Conservation (phyloP, 2,888 invertebrate genomes). For the Pogonocherus hispidulus region DNA sequence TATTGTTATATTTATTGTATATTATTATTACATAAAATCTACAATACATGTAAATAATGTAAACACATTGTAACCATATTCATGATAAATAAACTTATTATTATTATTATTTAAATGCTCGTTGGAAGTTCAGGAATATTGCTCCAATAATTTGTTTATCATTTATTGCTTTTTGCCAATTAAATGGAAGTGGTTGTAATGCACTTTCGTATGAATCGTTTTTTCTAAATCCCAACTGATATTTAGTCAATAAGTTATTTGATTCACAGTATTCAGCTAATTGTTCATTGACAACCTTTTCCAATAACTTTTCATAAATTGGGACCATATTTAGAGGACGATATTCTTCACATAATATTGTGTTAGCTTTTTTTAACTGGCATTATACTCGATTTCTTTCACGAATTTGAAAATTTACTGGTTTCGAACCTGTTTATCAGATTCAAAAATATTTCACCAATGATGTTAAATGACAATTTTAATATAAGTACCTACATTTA, state of each 20-base stretch:
- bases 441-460: not conserved
- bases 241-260: slow-evolving; percentile 3
- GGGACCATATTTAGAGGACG: slow-evolving; percentile 23
- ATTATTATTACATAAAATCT: too few relatives aligned
- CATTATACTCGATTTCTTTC: not conserved
- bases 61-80: too few relatives aligned
- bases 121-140: too few relatives aligned
- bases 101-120: too few relatives aligned
- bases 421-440: not conserved
- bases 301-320: slow-evolving; percentile 9
- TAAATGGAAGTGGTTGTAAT: too few relatives aligned
- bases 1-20: too few relatives aligned
- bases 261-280: not conserved
- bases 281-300: slow-evolving; percentile 13
- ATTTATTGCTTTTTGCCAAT: too few relatives aligned
- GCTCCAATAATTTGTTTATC: too few relatives aligned
- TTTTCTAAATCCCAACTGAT: slow-evolving; percentile 19
- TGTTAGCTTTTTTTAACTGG: slow-evolving; percentile 16
- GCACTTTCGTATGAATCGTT: slow-evolving; percentile 20
- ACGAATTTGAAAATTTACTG: not conserved
- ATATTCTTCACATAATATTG: slow-evolving; percentile 6
- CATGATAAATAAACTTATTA: too few relatives aligned
- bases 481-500: not conserved
- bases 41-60: too few relatives aligned
- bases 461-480: not conserved